Conservation (phyloP, 2,113 vertebrate species). For the Coryphaenoides rupestris region DNA sequence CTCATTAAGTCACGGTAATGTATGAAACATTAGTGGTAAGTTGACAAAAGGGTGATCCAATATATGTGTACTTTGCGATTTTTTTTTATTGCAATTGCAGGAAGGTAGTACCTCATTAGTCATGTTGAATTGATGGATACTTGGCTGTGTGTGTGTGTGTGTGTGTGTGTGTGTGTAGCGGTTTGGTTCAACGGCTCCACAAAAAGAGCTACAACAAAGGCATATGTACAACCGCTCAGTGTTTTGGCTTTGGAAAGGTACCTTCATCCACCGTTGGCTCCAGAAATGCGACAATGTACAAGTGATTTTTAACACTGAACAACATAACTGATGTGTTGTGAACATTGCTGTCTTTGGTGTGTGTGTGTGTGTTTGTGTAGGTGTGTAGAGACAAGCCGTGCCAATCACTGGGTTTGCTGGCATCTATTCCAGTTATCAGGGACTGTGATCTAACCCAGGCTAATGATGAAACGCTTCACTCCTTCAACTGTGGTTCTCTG, state of each 20-base stretch:
- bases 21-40: too few relatives aligned
- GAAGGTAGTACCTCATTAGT: not conserved
- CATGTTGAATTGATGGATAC: not conserved
- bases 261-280: conserved; percentile 7
- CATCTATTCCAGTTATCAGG: conserved; percentile 73
- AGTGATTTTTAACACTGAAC: not conserved
- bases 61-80: too few relatives aligned
- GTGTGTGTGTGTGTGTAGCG: conserved; percentile 49
- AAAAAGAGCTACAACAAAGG: conserved; percentile 52
- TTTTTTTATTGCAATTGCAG: not conserved
- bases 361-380: not conserved
- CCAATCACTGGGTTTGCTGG: conserved; percentile 61
- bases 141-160: conserved; percentile 9
- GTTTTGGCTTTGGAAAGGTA: conserved; percentile 90
- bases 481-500: conserved; percentile 75
- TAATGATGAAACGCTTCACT: conserved; percentile 74
- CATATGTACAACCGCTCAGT: conserved; percentile 62
- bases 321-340: not conserved
- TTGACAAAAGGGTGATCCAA: too few relatives aligned
- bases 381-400: conserved; percentile 48
- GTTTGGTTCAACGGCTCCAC: conserved; percentile 51
- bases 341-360: not conserved
- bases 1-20: conserved; percentile 70
- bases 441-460: conserved; percentile 76
- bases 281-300: not conserved